These are phyloP conservation scores for Nyctalus aviator DNA, from an alignment of 2,797 vertebrate species.

Conservation along the genomic window DNA sequence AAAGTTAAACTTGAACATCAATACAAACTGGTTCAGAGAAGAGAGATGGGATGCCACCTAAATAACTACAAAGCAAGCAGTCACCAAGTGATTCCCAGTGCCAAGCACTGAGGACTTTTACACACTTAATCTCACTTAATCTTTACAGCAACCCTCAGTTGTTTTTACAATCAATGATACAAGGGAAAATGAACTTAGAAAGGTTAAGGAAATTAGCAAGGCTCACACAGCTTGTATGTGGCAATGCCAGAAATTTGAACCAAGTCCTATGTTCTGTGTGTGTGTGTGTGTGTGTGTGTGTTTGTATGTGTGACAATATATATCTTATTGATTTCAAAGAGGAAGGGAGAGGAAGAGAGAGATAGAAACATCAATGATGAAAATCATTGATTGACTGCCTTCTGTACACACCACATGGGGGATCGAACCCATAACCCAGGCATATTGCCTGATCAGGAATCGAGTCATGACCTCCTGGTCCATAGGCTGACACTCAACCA, in stretches of 20 bases:
- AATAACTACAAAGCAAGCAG: not conserved
- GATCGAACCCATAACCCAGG: too few species aligned
- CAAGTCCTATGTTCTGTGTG: not conserved
- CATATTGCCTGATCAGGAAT: too few species aligned
- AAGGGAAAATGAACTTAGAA: not conserved
- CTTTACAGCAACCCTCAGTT: not conserved
- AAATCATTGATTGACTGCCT: too few species aligned
- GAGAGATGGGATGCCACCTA: not conserved
- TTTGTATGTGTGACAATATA: too few species aligned
- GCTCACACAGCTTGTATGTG: not conserved
- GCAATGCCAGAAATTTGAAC: not conserved
- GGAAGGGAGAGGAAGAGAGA: not conserved
- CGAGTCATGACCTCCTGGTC: too few species aligned
- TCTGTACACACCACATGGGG: too few species aligned
- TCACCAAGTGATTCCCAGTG: not conserved
- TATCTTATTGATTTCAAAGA: not conserved
- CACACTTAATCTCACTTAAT: not conserved
- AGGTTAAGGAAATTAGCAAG: constrained; percentile 35
- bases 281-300: too few species aligned
- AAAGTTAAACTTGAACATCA: constrained; percentile 32
- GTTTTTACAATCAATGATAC: not conserved
- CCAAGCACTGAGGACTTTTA: not conserved
- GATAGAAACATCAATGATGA: not conserved
- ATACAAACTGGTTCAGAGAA: not conserved
- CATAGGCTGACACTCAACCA: not conserved